Conservation (phyloP, 2,113 vertebrate genomes). For the Maccullochella peelii region DNA sequence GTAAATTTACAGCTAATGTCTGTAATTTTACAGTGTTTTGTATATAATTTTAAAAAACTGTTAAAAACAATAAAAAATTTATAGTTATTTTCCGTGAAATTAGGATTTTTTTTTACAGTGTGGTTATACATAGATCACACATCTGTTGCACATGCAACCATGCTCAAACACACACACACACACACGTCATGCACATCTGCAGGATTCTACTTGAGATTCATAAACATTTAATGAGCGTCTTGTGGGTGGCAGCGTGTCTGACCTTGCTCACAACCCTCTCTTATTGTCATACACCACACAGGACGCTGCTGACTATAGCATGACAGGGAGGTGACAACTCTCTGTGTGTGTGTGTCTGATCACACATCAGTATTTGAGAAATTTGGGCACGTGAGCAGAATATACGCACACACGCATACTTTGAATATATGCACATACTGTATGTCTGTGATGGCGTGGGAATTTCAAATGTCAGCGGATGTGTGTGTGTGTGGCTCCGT, state of each 20-base stretch:
- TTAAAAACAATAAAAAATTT: too few relatives aligned
- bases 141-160: too few relatives aligned
- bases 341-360: conserved; percentile 39
- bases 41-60: too few relatives aligned
- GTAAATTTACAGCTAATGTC: too few relatives aligned
- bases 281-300: conserved; percentile 64
- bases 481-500: not conserved
- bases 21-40: too few relatives aligned
- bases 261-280: conserved; percentile 42
- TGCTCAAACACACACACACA: not conserved
- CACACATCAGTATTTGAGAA: conserved; percentile 4
- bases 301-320: conserved; percentile 32
- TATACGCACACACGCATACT: not conserved
- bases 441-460: conserved; percentile 1
- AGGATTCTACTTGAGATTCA: conserved; percentile 62
- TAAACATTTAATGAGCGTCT: conserved; percentile 69
- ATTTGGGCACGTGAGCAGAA: not conserved
- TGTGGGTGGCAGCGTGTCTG: conserved; percentile 28
- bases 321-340: conserved; percentile 59
- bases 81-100: too few relatives aligned
- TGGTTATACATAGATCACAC: not conserved
- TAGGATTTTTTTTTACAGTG: too few relatives aligned
- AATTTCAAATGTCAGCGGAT: not conserved
- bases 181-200: not conserved
- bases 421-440: not conserved